Conservation (phyloP, 1,140 invertebrate species). For the Hetaerina americana region DNA sequence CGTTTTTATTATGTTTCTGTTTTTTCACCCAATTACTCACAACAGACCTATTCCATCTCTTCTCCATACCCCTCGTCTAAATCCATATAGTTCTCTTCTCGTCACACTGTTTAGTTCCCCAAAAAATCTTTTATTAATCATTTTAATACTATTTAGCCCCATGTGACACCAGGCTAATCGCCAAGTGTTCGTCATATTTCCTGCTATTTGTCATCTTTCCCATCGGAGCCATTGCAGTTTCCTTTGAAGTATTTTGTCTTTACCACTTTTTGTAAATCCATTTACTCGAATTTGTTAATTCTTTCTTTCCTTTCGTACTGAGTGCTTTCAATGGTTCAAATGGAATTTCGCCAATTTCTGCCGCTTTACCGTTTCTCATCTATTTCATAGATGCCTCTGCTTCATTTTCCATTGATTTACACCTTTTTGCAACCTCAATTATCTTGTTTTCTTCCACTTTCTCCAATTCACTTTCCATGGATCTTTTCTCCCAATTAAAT, state of each 20-base stretch:
- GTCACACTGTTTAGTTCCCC: neutral
- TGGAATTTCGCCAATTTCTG: neutral
- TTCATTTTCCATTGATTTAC: neutral
- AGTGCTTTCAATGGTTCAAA: neutral
- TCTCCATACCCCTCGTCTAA: neutral
- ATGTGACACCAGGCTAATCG: neutral
- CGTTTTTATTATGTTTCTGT: too few species aligned
- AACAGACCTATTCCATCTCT: neutral
- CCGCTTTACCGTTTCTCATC: neutral
- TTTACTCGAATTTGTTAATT: neutral
- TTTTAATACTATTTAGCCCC: neutral
- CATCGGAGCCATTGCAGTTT: neutral
- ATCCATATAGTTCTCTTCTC: neutral
- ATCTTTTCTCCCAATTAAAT: neutral
- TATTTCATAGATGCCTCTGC: neutral
- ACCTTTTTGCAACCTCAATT: neutral
- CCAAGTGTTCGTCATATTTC: neutral
- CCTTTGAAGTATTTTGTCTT: neutral
- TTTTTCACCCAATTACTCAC: too few species aligned
- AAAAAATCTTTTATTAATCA: neutral
- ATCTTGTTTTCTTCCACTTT: neutral
- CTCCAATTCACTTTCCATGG: neutral
- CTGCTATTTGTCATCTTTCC: neutral
- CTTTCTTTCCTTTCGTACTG: neutral
- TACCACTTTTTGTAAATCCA: neutral